A percentile compares a stretch with the other conserved stretches of the same genome.
phyloP scores from a whole-genome alignment of 64 coral and sea anemone species.

The Montipora sp. region DNA sequence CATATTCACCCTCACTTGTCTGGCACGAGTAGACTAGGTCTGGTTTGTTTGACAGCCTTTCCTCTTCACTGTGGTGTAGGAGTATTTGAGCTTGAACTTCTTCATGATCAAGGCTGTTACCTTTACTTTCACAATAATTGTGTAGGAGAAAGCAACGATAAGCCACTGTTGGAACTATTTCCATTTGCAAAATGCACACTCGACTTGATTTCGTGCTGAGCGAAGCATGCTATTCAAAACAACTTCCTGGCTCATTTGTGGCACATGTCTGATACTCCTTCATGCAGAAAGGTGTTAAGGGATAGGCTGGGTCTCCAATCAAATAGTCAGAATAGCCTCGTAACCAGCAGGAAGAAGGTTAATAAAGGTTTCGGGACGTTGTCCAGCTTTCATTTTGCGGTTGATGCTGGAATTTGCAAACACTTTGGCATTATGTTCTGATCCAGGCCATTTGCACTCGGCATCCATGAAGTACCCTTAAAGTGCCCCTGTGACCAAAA shows the following conservation, averaged over 20 bases:
- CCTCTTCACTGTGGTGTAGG: not conserved
- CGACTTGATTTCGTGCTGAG: constrained; percentile 7
- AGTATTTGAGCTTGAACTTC: not conserved
- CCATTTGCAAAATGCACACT: not conserved
- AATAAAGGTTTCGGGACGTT: not conserved
- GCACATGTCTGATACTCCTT: constrained; percentile 8
- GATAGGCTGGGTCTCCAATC: not conserved
- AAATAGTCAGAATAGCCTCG: not conserved
- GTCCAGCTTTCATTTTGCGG: constrained; percentile 2
- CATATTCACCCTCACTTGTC: too few species aligned
- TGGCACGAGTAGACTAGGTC: too few species aligned
- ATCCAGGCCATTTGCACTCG: not conserved
- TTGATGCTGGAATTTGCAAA: constrained; percentile 7
- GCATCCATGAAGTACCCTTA: too few species aligned
- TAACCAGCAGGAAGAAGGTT: not conserved
- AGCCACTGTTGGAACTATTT: not conserved
- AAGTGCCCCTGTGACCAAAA: too few species aligned
- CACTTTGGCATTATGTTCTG: not conserved
- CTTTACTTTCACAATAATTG: not conserved
- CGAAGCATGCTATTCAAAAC: not conserved
- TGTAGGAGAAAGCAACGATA: not conserved
- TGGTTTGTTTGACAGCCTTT: not conserved
- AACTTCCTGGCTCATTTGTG: not conserved
- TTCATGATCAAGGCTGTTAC: not conserved
- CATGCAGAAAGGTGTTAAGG: not conserved